Base-by-base conservation (phyloP, 2,797 vertebrate genomes). In the Rhinatrema bivittatum region DNA sequence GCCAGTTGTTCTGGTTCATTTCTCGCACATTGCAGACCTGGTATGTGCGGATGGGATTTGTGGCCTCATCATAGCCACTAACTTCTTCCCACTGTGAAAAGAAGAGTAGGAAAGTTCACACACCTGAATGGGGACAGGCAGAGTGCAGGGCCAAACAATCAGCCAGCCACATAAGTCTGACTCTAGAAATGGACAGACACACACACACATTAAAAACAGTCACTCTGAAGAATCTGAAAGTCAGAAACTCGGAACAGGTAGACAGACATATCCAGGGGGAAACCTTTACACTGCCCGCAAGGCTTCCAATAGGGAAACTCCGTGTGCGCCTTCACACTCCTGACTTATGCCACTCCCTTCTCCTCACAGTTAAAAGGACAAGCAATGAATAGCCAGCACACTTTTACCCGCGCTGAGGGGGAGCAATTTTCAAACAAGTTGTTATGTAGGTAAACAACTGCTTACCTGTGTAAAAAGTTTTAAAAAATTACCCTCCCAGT, bases 11-110 rank as follows among this genome's bases (percentile, higher is more conserved):
- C 78, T 98, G 95, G 76, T 85, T 96, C 15, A 77, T 38, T 50
- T 94, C 86, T 0, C 62, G 86, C 11, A 98, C 92, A 0, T 98
- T 98, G 65, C 95, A 98, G 29, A 98, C 95, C 84, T 98, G 95
- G 66, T 97, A 98, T 0, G 95, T 97, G 74, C 94, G 82, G 70
- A 98, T 97, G 20, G 95, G 95, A 72, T 97, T 98, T 90, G 93
- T 94, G 56, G 86, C 85, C 35, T 97, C 93, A 0, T 98, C 94
- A 0, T 98, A 97, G 32, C 94, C 95, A 1, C 94, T 97, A 56
- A 98, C 94, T 68, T 98, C 95, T 74, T 98, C 95, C 95, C 95
- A 98, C 95, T 98, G 76, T 1, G 9, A 46, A 14, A 1, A 2
- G 72, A 43, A 68, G 20, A 48, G 31, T 20, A 6, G 13, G 36